Percentiles rank a stretch among this genome's conserved stretches.
Evolutionary conservation across 1,140 invertebrate genomes (phyloP).

Genomic region (Heliconius hermathena): DNA sequence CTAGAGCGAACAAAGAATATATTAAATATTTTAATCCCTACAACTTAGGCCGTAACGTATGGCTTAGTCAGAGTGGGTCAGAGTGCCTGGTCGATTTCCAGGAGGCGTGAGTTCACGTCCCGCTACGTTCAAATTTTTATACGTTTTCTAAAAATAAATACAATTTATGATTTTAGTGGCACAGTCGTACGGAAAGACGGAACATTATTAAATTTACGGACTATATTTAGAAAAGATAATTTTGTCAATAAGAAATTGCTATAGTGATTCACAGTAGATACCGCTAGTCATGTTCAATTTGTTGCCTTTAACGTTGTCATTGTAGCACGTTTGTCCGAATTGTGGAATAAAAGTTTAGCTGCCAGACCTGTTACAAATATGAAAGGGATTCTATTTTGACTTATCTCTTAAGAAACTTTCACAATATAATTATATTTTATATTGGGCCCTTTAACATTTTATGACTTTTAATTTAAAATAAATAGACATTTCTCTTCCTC

Average conservation of each 20-base stretch:
- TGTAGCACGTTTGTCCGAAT: neutral
- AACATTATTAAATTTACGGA: neutral
- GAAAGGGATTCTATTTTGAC: slow-evolving; percentile 39
- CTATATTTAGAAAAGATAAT: neutral
- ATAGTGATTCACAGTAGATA: neutral
- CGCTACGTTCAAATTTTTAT: no score
- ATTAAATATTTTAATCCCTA: no score
- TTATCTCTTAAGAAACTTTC: neutral
- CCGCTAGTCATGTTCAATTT: slow-evolving; percentile 17
- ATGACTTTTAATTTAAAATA: no score
- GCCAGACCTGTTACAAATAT: slow-evolving; percentile 47
- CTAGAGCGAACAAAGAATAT: no score
- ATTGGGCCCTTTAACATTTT: no score
- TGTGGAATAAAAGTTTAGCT: slow-evolving; percentile 37
- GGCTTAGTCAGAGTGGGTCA: no score
- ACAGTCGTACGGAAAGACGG: neutral
- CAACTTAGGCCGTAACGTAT: no score
- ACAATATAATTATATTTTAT: no score
- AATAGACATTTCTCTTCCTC: no score
- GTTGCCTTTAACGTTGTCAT: slow-evolving; percentile 17
- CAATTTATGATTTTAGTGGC: neutral
- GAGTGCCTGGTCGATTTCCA: no score
- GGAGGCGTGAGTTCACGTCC: no score
- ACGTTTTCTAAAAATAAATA: no score
- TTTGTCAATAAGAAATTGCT: neutral